A percentile compares a stretch with the other conserved stretches of the same genome.
phyloP scores from a whole-genome alignment of 1,140 invertebrate genomes.

The Saccostrea cuccullata region DNA sequence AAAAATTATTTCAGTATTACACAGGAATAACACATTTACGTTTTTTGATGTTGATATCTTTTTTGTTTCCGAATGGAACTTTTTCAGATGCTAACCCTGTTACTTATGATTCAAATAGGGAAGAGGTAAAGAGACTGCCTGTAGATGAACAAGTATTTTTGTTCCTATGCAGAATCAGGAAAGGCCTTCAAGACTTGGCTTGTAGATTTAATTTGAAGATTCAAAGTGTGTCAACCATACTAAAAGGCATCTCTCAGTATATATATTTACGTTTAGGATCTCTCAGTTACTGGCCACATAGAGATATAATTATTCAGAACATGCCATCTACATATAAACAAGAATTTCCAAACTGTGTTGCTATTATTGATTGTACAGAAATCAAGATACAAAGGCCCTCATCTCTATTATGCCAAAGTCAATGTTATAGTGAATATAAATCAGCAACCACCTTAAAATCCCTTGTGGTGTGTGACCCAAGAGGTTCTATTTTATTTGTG shows the following conservation, averaged over 20 bases:
- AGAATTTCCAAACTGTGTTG: constrained; percentile 30
- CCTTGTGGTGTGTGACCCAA: constrained; percentile 23
- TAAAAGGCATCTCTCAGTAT: constrained; percentile 5
- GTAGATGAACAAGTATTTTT: constrained; percentile 14
- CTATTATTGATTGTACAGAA: constrained; percentile 38
- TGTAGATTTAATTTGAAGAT: constrained; percentile 34
- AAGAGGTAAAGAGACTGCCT: not conserved
- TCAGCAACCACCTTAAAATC: not conserved
- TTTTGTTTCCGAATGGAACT: constrained; percentile 20
- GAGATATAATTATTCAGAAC: not conserved
- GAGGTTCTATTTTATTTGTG: constrained; percentile 16
- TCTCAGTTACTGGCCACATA: constrained; percentile 39
- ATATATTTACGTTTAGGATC: constrained; percentile 42
- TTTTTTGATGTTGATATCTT: not conserved
- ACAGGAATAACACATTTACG: not conserved
- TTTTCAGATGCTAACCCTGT: not conserved
- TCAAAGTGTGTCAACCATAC: constrained; percentile 41
- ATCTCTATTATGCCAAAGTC: constrained; percentile 20
- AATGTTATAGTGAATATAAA: constrained; percentile 37
- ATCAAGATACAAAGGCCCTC: constrained; percentile 38
- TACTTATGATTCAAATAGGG: not conserved
- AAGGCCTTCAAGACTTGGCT: constrained; percentile 31
- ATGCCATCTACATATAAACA: constrained; percentile 15
- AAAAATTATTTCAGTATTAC: constrained; percentile 3
- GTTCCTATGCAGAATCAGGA: constrained; percentile 30